phyloP scores from a whole-genome alignment of 1,140 invertebrate genomes.

The Cyclina sinensis region DNA sequence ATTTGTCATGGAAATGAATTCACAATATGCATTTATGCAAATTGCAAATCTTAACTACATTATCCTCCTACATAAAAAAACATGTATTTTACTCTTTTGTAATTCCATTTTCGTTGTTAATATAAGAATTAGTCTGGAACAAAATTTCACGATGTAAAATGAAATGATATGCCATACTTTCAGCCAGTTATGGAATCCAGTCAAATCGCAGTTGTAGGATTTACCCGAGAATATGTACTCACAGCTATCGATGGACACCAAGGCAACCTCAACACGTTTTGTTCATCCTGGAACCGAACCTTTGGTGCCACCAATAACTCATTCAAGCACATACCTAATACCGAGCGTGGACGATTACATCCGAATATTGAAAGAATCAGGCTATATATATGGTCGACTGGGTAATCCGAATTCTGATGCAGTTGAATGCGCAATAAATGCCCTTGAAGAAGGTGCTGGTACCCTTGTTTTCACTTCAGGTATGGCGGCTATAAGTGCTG shows the following conservation, averaged over 20 bases:
- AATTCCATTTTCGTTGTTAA: no score
- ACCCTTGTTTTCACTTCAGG: slow-evolving; percentile 94
- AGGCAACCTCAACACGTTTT: slow-evolving; percentile 67
- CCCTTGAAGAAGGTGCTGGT: slow-evolving; percentile 95
- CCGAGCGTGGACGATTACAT: slow-evolving; percentile 79
- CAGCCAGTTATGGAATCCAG: slow-evolving; percentile 74
- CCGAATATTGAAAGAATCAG: slow-evolving; percentile 77
- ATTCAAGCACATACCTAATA: slow-evolving; percentile 80
- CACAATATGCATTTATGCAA: no score
- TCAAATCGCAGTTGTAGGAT: slow-evolving; percentile 66
- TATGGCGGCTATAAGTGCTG: slow-evolving; percentile 93
- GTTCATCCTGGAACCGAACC: slow-evolving; percentile 75
- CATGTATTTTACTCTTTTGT: no score
- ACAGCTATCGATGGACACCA: slow-evolving; percentile 68
- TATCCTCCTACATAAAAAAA: no score
- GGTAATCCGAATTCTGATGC: slow-evolving; percentile 97
- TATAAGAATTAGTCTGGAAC: no score
- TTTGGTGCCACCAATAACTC: slow-evolving; percentile 79
- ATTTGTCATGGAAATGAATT: no score
- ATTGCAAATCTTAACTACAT: no score
- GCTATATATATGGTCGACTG: slow-evolving; percentile 92
- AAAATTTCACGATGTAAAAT: not conserved
- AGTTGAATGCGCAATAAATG: slow-evolving; percentile 95
- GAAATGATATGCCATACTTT: no score
- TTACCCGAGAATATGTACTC: slow-evolving; percentile 70